Evolutionary conservation across 1,140 invertebrate genomes (phyloP).

Genomic region (Pseudachorutes palmiensis): DNA sequence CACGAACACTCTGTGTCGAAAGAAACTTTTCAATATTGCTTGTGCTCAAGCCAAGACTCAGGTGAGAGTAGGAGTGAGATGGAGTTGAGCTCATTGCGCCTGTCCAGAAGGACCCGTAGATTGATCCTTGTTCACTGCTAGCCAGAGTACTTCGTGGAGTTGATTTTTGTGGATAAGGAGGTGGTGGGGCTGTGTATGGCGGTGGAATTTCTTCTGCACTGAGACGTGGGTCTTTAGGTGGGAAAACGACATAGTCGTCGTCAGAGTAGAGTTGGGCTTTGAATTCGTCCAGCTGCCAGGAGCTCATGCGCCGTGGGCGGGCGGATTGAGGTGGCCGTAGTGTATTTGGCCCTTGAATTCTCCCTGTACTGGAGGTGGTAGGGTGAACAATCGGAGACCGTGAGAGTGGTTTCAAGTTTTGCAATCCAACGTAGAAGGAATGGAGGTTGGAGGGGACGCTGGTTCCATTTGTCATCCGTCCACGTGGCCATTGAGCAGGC

Average conservation of each 20-base stretch:
- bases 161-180: conserved; percentile 40
- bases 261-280: conserved; percentile 79
- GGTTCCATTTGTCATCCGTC: neutral
- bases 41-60: conserved; percentile 29
- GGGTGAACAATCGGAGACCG: conserved; percentile 35
- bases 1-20: conserved; percentile 30
- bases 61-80: conserved; percentile 34
- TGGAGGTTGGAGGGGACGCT: conserved; percentile 32
- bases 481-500: neutral
- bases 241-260: conserved; percentile 82
- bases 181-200: conserved; percentile 54
- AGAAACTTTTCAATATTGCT: conserved; percentile 34
- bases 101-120: conserved; percentile 32
- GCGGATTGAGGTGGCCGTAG: no score
- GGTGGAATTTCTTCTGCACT: conserved; percentile 67
- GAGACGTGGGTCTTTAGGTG: conserved; percentile 73
- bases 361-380: conserved; percentile 43
- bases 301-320: no score
- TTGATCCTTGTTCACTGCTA: no score
- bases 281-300: conserved; percentile 69
- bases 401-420: conserved; percentile 37
- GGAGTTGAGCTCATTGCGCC: conserved; percentile 20
- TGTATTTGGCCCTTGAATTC: no score
- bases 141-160: no score
- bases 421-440: conserved; percentile 31